These are phyloP conservation scores for Scaptomyza polygonia DNA, from an alignment of 2,888 invertebrate genomes.

Conservation along the genomic window DNA sequence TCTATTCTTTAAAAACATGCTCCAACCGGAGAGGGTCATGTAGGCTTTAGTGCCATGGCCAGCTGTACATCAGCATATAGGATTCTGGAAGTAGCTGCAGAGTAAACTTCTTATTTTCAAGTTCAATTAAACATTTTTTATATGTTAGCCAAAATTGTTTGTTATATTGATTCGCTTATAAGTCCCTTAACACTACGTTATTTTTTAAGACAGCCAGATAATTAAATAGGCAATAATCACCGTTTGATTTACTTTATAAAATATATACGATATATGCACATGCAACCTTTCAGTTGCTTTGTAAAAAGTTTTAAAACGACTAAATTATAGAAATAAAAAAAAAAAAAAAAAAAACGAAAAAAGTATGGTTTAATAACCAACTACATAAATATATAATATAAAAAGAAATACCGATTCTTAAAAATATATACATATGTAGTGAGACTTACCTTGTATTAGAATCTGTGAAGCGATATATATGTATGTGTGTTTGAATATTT, in stretches of 20 bases:
- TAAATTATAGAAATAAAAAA: slow-evolving; percentile 9
- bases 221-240: slow-evolving; percentile 37
- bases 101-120: slow-evolving; percentile 39
- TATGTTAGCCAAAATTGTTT: slow-evolving; percentile 66
- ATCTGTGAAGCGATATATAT: slow-evolving; percentile 32
- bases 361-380: slow-evolving; percentile 20
- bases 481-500: slow-evolving; percentile 31
- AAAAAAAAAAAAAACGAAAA: neutral
- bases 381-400: slow-evolving; percentile 11
- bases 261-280: slow-evolving; percentile 16
- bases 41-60: slow-evolving; percentile 6
- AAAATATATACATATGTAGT: slow-evolving; percentile 28
- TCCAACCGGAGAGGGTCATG: slow-evolving; percentile 26
- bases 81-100: slow-evolving; percentile 12
- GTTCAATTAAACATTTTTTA: slow-evolving; percentile 32
- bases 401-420: neutral
- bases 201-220: slow-evolving; percentile 57
- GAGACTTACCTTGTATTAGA: slow-evolving; percentile 63
- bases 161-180: slow-evolving; percentile 55
- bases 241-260: slow-evolving; percentile 15
- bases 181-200: slow-evolving; percentile 51
- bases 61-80: neutral
- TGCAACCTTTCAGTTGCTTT: slow-evolving; percentile 44
- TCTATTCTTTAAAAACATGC: slow-evolving; percentile 48
- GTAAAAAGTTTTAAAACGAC: slow-evolving; percentile 34